Evolutionary conservation across 1,140 invertebrate species (phyloP).

Genomic region (Apis florea): DNA sequence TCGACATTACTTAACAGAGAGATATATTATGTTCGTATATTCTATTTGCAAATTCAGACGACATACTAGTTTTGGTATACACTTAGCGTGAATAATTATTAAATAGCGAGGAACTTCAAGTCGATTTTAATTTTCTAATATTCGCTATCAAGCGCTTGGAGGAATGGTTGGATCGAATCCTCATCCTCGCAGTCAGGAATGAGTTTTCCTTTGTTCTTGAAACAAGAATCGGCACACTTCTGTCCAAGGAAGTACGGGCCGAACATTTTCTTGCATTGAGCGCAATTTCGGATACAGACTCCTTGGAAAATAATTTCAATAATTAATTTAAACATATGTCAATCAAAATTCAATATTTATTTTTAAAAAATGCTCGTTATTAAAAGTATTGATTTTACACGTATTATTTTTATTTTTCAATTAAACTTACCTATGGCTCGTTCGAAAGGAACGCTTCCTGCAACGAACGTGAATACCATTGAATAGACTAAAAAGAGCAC

Average conservation of each 20-base stretch:
- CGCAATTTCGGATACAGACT: slow-evolving; percentile 91
- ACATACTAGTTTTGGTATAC: background rate
- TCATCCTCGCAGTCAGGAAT: slow-evolving; percentile 92
- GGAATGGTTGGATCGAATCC: slow-evolving; percentile 88
- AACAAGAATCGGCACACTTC: slow-evolving; percentile 89
- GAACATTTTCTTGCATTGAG: slow-evolving; percentile 93
- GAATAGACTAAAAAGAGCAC: slow-evolving; percentile 43
- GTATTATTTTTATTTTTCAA: background rate
- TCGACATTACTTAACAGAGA: background rate
- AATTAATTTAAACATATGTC: background rate
- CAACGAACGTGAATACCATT: slow-evolving; percentile 39
- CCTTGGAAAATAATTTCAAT: slow-evolving; percentile 68
- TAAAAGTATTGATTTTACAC: background rate
- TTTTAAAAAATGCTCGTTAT: no score
- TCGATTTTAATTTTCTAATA: slow-evolving; percentile 27
- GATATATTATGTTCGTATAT: background rate
- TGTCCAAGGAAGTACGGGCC: slow-evolving; percentile 91
- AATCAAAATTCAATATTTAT: background rate
- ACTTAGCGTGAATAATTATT: background rate
- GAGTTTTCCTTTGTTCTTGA: slow-evolving; percentile 89
- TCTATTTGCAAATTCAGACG: background rate
- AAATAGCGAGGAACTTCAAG: slow-evolving; percentile 9
- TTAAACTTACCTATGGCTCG: slow-evolving; percentile 48
- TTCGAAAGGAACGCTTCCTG: slow-evolving; percentile 22
- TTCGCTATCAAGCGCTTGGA: slow-evolving; percentile 83